Base-by-base conservation (phyloP, 2,888 invertebrate genomes). In the Nemurella pictetii region DNA sequence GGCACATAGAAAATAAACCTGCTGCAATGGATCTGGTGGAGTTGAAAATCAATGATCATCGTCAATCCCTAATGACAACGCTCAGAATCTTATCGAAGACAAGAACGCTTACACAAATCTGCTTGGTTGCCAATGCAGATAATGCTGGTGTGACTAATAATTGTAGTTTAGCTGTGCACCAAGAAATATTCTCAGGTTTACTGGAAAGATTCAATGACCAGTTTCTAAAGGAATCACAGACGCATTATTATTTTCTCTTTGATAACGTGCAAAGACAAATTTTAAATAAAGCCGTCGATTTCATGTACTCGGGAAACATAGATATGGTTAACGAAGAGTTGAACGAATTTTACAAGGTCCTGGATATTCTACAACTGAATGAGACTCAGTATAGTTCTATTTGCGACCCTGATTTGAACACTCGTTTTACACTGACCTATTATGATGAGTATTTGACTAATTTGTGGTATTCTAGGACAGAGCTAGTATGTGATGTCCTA, bases 271-370 rank as follows among this genome's bases (percentile, higher is more conserved):
- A 81, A 0, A 75, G 84, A 75, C 27, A 32, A 3, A 25, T 84
- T 15, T 75, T 85, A 2, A 80, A 83, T 36, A 81, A 80, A 29
- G 29, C 85, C 26, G 29, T 86, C 15, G 84, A 85, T 35, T 83
- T 80, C 27, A 84, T 86, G 25, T 86, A 86, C 35, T n/a, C 12
- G 7, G 86, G 86, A 4, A 27, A 26, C 29, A 74, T 81, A n/a
- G 28, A 73, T 3, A 30, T 86, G 20, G 35, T 77, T 15, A 30
- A 27, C 5, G 29, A 30, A 26, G 35, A 80, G 55, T 30, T 82
- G 3, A 81, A 84, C 15, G 82, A 82, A 27, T 82, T 80, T 32
- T 80, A 83, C 35, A 32, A 83, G 35, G 32, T 28, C 7, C 27
- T 81, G 20, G 32, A 73, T n/a, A 28, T 83, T 26, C 80, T 85